phyloP scores from a whole-genome alignment of 2,797 vertebrate species.

The Lepilemur septentrionalis region DNA sequence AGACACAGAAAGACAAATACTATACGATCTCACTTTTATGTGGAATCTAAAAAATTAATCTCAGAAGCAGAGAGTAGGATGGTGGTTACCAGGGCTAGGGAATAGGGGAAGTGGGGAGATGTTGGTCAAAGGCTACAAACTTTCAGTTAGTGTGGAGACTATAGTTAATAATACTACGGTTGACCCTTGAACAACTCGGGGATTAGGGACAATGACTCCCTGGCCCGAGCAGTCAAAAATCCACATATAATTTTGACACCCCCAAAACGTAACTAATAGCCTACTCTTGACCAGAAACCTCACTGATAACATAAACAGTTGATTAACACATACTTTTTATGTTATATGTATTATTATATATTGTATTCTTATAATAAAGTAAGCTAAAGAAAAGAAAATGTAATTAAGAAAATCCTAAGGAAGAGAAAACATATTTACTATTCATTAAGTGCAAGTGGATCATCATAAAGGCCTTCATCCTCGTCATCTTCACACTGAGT shows the following conservation, averaged over 20 bases:
- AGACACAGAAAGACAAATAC: neutral
- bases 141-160: neutral
- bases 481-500: neutral
- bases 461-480: neutral
- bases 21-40: neutral
- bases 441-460: neutral
- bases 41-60: neutral
- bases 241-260: neutral
- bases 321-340: neutral
- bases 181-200: neutral
- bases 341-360: neutral
- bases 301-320: neutral
- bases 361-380: neutral
- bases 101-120: neutral
- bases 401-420: neutral
- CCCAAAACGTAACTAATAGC: neutral
- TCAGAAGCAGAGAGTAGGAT: neutral
- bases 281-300: neutral
- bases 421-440: neutral
- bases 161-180: neutral
- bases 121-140: neutral
- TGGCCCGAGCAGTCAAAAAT: neutral
- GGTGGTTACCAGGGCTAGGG: neutral
- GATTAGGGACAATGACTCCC: neutral
- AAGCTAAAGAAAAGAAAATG: neutral